Conservation (phyloP, 1,140 invertebrate species). For the Stegodyphus mimosarum region DNA sequence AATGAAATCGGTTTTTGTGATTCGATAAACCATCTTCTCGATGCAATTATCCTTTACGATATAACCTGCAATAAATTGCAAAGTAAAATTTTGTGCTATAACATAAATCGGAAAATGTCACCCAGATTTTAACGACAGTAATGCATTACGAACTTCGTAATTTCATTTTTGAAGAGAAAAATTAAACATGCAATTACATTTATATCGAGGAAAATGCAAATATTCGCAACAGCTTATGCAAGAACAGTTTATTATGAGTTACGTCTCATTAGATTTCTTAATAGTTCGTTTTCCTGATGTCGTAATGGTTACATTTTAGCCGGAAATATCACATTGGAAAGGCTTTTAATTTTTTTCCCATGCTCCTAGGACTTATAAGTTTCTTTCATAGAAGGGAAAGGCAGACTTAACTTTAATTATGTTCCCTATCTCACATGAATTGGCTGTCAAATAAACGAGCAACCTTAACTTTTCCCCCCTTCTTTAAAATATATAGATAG, state of each 20-base stretch:
- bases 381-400: not conserved
- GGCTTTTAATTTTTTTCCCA: constrained; percentile 8
- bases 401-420: not conserved
- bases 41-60: no score
- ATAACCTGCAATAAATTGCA: no score
- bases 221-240: not conserved
- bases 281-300: constrained; percentile 14
- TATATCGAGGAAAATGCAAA: not conserved
- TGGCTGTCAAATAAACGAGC: constrained; percentile 37
- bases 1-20: no score
- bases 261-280: constrained; percentile 49
- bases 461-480: constrained; percentile 11
- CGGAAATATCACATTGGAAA: constrained; percentile 16
- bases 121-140: no score
- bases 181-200: not conserved
- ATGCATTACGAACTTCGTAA: not conserved
- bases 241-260: constrained; percentile 36
- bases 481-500: not conserved
- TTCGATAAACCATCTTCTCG: no score
- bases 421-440: constrained; percentile 19
- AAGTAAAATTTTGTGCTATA: no score
- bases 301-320: constrained; percentile 43
- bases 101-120: no score
- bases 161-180: not conserved
- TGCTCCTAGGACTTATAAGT: not conserved